phyloP scores from a whole-genome alignment of 1,140 invertebrate species.

The Drosophila bifasciata region DNA sequence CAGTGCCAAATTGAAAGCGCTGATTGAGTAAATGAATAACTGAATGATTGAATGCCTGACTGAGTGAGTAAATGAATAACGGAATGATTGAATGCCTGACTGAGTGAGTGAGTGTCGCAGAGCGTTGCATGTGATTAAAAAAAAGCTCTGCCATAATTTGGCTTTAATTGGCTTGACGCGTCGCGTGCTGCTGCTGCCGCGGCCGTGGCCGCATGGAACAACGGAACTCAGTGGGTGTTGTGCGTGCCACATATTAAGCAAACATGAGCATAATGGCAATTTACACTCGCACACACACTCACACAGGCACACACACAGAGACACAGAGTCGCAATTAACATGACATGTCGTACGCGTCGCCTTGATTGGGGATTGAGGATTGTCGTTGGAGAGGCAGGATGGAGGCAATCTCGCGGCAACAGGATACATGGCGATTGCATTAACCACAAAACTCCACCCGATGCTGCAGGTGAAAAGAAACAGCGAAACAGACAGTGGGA shows the following conservation, averaged over 20 bases:
- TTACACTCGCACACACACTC: conserved; percentile 48
- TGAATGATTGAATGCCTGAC: conserved; percentile 32
- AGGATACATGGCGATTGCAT: conserved; percentile 59
- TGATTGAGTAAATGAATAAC: conserved; percentile 33
- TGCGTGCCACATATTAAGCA: conserved; percentile 76
- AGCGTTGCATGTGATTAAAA: conserved; percentile 71
- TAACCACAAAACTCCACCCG: conserved; percentile 62
- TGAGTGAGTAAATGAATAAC: conserved; percentile 7
- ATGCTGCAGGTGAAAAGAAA: conserved; percentile 49
- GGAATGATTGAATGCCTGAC: conserved; percentile 31
- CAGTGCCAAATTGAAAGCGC: conserved; percentile 58
- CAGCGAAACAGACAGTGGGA: background rate
- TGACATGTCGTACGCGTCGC: conserved; percentile 74
- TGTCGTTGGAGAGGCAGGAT: conserved; percentile 1
- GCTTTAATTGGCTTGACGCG: conserved; percentile 77
- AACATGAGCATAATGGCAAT: conserved; percentile 79
- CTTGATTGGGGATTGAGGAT: conserved; percentile 67
- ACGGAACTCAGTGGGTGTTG: conserved; percentile 47
- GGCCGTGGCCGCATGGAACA: conserved; percentile 25
- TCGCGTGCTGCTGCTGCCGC: conserved; percentile 55
- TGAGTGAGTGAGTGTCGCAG: conserved; percentile 1
- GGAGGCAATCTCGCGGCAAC: conserved; percentile 10
- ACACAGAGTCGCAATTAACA: conserved; percentile 67
- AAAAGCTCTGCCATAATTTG: conserved; percentile 69
- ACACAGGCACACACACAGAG: conserved; percentile 7